Evolutionary conservation across 2,113 vertebrate species (phyloP), one percentile per base, ranked within the genome.

Genomic region (Thryonomys swinderianus): DNA sequence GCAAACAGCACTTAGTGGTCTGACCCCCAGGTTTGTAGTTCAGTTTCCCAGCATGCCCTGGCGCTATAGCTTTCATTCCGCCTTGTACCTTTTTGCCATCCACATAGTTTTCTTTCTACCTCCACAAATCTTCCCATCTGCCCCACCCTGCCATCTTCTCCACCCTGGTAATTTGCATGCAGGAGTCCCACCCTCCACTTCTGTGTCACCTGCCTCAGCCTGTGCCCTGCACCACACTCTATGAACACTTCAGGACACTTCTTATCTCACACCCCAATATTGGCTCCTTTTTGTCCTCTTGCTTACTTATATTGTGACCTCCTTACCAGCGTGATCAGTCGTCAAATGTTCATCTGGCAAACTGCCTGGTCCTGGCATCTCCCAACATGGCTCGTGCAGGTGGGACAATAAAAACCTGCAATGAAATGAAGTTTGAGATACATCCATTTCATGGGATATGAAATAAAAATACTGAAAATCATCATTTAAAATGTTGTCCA

Each of bases 331-430:
- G 40, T 91, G 64, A 83, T 61, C 67, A 85, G 79, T 84, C 78
- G 88, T 86, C 86, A 32, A 45, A 84, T 84, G 94, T 94, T 95
- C 83, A 79, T 71, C 86, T 78, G 76, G 80, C 84, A 87, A 96
- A 90, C 55, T 89, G 51, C 80, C 78, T 1, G 10, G 45, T 71
- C 81, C 59, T 83, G 1, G 6, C 21, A 71, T 81, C 64, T 83
- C 82, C 85, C 74, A 95, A 69, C 88, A 90, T 51, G 90, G 53
- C 59, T 80, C 59, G 48, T 83, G 89, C 91, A 79, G 30, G 7
- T 34, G 83, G 45, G 93, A 81, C 86, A 91, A 94, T 48, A 27
- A 93, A 96, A 93, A 91, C 85, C 0, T 51, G 34, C 73, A 89
- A 66, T 48, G 57, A 94, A 92, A 88, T 76, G 34, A 96, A 62